A percentile compares a stretch with the other conserved stretches of the same genome.
Evolutionary conservation across 1,140 invertebrate species (phyloP).

Genomic region (Vollenhovia emeryi): DNA sequence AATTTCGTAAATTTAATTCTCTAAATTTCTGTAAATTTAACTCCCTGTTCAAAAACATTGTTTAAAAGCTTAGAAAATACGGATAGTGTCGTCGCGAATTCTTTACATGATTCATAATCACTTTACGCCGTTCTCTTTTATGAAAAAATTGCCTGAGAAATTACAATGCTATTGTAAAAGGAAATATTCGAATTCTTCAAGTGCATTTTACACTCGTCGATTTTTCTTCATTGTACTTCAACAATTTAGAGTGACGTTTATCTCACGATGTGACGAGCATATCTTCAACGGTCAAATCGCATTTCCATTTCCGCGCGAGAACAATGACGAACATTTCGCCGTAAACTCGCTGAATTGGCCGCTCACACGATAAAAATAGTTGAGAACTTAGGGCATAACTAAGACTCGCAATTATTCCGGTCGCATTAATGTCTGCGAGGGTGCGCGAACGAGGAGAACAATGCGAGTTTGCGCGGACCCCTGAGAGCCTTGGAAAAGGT

Average conservation of each 20-base stretch:
- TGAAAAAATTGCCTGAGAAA: background rate
- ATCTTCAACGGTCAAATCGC: conserved; percentile 5
- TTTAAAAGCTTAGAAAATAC: background rate
- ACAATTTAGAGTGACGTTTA: background rate
- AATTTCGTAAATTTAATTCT: background rate
- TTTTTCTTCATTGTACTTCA: background rate
- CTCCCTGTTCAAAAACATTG: background rate
- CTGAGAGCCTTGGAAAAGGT: background rate
- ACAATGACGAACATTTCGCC: conserved; percentile 25
- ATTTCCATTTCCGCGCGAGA: conserved; percentile 24
- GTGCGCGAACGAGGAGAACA: conserved; percentile 41
- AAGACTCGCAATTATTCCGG: conserved; percentile 20
- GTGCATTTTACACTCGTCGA: background rate
- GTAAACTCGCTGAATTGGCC: background rate
- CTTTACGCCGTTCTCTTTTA: background rate
- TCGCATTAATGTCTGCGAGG: conserved; percentile 8
- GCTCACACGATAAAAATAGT: background rate
- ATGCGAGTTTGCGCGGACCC: conserved; percentile 43
- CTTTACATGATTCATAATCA: background rate
- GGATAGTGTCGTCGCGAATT: background rate
- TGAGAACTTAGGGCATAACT: background rate
- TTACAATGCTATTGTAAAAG: background rate
- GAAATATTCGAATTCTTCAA: background rate
- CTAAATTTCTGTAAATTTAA: background rate
- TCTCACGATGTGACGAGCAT: background rate